phyloP scores from a whole-genome alignment of 2,113 vertebrate species.

The Lycocorax pyrrhopterus region DNA sequence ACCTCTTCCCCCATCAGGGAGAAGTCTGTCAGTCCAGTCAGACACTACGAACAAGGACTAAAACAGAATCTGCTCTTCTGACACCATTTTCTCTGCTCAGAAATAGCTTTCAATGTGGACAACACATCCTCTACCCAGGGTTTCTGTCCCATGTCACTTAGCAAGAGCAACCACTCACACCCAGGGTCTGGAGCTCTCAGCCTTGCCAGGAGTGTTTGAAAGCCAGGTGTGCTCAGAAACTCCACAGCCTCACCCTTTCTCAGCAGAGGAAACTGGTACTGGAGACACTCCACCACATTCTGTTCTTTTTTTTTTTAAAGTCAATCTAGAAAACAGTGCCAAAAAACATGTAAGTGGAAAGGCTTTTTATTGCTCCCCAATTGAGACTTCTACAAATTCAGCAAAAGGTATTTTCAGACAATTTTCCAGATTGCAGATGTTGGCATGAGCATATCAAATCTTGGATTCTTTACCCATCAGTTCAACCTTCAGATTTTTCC shows the following conservation, averaged over 20 bases:
- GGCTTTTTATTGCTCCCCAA: not conserved
- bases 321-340: not conserved
- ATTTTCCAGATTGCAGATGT: not conserved
- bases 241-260: not conserved
- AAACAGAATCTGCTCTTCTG: not conserved
- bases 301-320: not conserved
- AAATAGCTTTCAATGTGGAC: accelerated
- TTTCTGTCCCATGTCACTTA: not conserved
- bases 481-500: not conserved
- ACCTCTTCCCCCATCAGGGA: not conserved
- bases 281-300: not conserved
- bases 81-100: not conserved
- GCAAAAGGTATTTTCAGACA: not conserved
- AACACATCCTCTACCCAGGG: not conserved
- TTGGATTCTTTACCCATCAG: not conserved
- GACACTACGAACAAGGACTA: not conserved
- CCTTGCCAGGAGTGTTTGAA: not conserved
- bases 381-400: not conserved
- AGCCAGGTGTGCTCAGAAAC: not conserved
- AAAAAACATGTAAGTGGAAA: not conserved
- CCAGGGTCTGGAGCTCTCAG: not conserved
- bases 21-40: not conserved
- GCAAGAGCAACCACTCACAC: not conserved
- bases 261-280: not conserved
- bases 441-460: not conserved